A percentile compares a stretch with the other conserved stretches of the same genome.
These are phyloP conservation scores for Xyliphius kryptos DNA, from an alignment of 2,113 vertebrate genomes.

Conservation along the genomic window DNA sequence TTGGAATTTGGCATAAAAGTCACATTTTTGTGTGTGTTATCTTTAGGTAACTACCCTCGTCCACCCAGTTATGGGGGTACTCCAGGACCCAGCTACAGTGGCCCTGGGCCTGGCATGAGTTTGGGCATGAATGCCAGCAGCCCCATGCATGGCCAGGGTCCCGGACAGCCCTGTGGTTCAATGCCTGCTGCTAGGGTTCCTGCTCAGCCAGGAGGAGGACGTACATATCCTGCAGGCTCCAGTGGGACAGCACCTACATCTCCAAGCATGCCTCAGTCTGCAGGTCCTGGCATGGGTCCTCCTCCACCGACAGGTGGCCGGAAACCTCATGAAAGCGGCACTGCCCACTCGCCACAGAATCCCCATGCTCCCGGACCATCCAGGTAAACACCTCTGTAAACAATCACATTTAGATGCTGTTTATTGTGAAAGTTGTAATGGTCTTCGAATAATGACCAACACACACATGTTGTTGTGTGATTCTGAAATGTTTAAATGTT, in stretches of 20 bases:
- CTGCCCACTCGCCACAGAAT: constrained; percentile 74
- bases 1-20: too few relatives aligned
- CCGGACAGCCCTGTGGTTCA: constrained; percentile 79
- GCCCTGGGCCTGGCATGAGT: constrained; percentile 69
- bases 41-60: constrained; percentile 90
- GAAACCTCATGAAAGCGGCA: constrained; percentile 83
- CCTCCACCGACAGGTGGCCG: constrained; percentile 82
- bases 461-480: too few relatives aligned
- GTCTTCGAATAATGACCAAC: too few relatives aligned
- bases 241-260: constrained; percentile 82
- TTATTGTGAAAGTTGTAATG: too few relatives aligned
- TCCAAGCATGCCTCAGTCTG: constrained; percentile 85
- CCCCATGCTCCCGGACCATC: constrained; percentile 81
- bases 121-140: constrained; percentile 85
- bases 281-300: constrained; percentile 89
- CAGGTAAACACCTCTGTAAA: too few relatives aligned
- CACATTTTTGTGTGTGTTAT: too few relatives aligned
- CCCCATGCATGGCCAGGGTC: constrained; percentile 93
- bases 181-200: constrained; percentile 79
- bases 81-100: constrained; percentile 80
- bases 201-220: constrained; percentile 71
- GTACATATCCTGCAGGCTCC: constrained; percentile 78
- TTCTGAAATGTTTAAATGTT: too few relatives aligned
- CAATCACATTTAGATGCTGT: too few relatives aligned
- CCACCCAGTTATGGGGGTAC: constrained; percentile 79